Evolutionary conservation across 2,113 vertebrate genomes (phyloP).

Genomic region (Clarias magur): DNA sequence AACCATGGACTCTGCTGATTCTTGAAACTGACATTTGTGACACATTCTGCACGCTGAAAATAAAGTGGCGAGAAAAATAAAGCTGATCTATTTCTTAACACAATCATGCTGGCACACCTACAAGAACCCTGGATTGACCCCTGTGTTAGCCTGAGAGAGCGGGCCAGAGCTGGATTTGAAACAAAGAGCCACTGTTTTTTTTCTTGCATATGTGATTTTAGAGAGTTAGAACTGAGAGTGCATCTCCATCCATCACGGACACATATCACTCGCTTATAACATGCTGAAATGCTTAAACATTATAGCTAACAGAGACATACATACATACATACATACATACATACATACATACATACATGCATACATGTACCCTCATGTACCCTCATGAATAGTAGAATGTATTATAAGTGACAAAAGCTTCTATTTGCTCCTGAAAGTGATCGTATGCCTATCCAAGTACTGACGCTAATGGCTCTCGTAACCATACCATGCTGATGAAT

Average conservation of each 20-base stretch:
- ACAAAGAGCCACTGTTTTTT: conserved; percentile 18
- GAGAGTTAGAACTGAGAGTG: conserved; percentile 26
- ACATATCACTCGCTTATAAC: conserved; percentile 33
- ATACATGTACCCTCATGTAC: too few species aligned
- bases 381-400: neutral
- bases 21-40: conserved; percentile 12
- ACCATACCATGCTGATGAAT: neutral
- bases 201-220: conserved; percentile 11
- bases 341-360: too few species aligned
- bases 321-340: too few species aligned
- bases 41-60: neutral
- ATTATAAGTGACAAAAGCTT: neutral
- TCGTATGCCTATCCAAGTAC: neutral
- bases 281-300: neutral
- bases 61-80: neutral
- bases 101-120: neutral
- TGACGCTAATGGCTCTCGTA: neutral
- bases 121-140: conserved; percentile 5
- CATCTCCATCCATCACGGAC: conserved; percentile 53
- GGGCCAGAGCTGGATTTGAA: conserved; percentile 17
- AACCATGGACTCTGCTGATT: neutral
- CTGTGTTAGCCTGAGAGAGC: conserved; percentile 20
- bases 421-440: neutral
- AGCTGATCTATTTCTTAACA: conserved; percentile 4
- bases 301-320: too few species aligned